Base-by-base conservation (phyloP, 1,140 invertebrate genomes). In the Formica exsecta region DNA sequence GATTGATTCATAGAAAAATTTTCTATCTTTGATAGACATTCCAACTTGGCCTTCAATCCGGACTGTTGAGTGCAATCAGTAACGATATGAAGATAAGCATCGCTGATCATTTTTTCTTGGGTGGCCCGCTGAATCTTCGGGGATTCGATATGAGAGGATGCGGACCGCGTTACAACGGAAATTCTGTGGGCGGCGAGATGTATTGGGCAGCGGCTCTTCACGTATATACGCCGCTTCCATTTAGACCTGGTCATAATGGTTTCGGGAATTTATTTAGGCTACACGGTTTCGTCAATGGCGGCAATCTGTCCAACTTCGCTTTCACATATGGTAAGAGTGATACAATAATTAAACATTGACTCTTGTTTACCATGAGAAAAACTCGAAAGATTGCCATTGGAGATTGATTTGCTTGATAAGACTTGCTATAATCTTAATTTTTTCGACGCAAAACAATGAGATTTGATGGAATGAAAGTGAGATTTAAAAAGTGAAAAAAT, bases 251-350 rank as follows among this genome's bases (percentile, higher is more conserved):
- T 22, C 95, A 95, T 89, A 97, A 97, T 71, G 96, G 97, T 38
- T 97, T 98, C 88, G 97, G 97, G 3, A 97, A 98, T 81, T 95
- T 98, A 44, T 98, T 98, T 92, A 96, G 97, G 76, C 96, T 97
- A 9, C 98, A 99, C 93, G 96, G 97, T 57, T 99, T 99, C 95
- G 87, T 98, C 64, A 99, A 98, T 94, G 97, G 96, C 66, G 98
- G 98, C 74, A 98, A 98, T 93, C 95, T 98, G 75, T 96, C 95
- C 6, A 96, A 97, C 90, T 94, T 93, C n/a, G 86, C 93, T 13
- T 84, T 88, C 6, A 92, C 90, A 38, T 87, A 87, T 64, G 87
- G 93, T 94, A 89, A 88, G 87, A 36, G 19, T 61, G 13, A 62
- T 83, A 44, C 0, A 1, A 29, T 51, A 9, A 48, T 73, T 19